Base-by-base conservation (phyloP, 2,113 vertebrate genomes). In the Drymodes brunneopygia region DNA sequence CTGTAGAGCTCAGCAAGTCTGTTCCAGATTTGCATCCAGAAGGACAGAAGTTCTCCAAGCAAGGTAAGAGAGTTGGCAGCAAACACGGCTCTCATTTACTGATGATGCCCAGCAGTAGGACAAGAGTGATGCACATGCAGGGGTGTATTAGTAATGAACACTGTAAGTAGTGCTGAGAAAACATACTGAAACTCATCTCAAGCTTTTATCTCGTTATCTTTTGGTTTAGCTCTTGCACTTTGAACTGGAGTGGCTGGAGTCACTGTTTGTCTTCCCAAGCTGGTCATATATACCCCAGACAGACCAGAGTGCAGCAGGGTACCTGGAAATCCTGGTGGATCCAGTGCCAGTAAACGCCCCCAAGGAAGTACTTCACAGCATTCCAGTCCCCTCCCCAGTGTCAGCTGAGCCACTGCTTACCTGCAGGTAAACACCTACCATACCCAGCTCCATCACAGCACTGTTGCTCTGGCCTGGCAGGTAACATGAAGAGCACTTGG, bases 261-360 rank as follows among this genome's bases (percentile, higher is more conserved):
- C 72, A 4, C 94, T 98, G 4, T 90, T 98, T 84, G 95, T 99
- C 50, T 98, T 99, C 47, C 98, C 98, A 25, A 97, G 98, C 74
- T 99, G 99, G 99, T 98, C 98, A 65, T 99, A 98, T 62, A 98
- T 99, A 91, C 98, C 98, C 89, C 96, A 83, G 40, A 82, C 48
- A 44, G 93, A 81, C 23, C 69, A 51, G 45, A 51, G 40, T 1
- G 17, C 83, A 27, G 57, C 35, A 6, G 93, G 98, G 7, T 97
- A 96, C 5, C 7, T 99, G 86, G 99, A 99, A 96, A 95, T 99
- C 69, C 88, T 98, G 80, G 88, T 91, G 27, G 91, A 97, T 53
- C 98, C 98, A 22, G 54, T 98, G 44, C 96, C 96, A 10, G 92
- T 99, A 60, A 81, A 81, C 61, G 54, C 81, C 7, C 64, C 64